Evolutionary conservation across 2,113 vertebrate species (phyloP), one percentile per base, ranked within the genome.

Genomic region (Dicentrarchus labrax): DNA sequence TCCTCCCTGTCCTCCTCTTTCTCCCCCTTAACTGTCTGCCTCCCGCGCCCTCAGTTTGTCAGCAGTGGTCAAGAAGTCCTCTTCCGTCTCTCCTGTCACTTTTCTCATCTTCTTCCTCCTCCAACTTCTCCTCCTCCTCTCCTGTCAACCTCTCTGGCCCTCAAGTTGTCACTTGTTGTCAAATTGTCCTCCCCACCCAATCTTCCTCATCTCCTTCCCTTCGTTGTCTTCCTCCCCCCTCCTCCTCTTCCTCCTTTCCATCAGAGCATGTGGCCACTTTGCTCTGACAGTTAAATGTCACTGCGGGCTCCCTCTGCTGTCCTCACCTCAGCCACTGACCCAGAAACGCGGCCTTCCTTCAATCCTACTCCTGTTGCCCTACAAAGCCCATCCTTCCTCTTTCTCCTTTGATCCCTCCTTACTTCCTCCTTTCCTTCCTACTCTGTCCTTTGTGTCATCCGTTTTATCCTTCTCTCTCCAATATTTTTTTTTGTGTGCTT

Each of bases 261-360:
- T 86, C 80, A 68, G 74, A 82, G 53, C 73, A 62, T 86, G 85
- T 85, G 80, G 80, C 43, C 24, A 21, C 72, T 72, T 66, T 56
- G 64, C 75, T 74, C 22, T 88, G 87, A 89, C 88, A 86, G 89
- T 83, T 60, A 91, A 89, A 88, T 91, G 92, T 89, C 90, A 88
- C 65, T 2, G 48, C 3, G 38, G 72, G 47, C 91, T 88, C 69
- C 21, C 66, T 86, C 71, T 36, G 53, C 56, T 66, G 80, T 90
- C 59, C 53, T 76, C 90, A 79, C 75, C 80, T 74, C 86, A 69
- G 77, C 71, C 80, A 8, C 36, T 88, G 89, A 91, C 91, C 87
- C 85, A 90, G 85, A 90, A 88, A 88, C 11, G 24, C 78, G 81
- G 51, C 85, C 74, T 68, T 67, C 81, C 81, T 41, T 69, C 47